Conservation (phyloP, 2,113 vertebrate genomes). For the Oophaga pumilio region DNA sequence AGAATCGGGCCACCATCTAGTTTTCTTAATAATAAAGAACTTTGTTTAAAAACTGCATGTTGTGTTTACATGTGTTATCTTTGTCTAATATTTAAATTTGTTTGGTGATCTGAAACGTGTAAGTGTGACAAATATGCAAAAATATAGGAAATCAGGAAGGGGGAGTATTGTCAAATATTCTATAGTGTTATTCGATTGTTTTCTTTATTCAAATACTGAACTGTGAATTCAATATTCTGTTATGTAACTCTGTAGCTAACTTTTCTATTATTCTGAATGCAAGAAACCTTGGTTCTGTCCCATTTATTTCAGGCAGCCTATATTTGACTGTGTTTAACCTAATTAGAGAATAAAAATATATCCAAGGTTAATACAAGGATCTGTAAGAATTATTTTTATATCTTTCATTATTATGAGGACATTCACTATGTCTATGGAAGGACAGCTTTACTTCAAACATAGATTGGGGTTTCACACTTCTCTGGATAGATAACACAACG, state of each 20-base stretch:
- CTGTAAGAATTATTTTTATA: background rate
- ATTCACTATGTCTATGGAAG: background rate
- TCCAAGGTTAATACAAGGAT: slow-evolving; percentile 4
- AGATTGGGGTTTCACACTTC: background rate
- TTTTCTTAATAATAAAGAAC: too few relatives aligned
- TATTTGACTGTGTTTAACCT: slow-evolving; percentile 12
- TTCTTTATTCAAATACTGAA: background rate
- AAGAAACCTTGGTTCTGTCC: background rate
- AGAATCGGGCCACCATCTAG: too few relatives aligned
- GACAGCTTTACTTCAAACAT: background rate
- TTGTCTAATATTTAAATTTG: too few relatives aligned
- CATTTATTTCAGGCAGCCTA: background rate
- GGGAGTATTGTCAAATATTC: background rate
- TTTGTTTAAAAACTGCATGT: too few relatives aligned
- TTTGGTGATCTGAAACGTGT: too few relatives aligned
- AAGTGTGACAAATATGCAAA: too few relatives aligned
- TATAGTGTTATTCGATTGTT: background rate
- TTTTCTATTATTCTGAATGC: background rate
- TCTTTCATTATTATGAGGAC: background rate
- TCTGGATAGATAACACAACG: background rate
- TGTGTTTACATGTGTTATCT: too few relatives aligned
- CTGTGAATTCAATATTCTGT: background rate
- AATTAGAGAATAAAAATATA: slow-evolving; percentile 35
- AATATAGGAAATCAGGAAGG: too few relatives aligned
- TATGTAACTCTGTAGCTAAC: background rate